phyloP scores from a whole-genome alignment of 2,113 vertebrate species.

The Heptranchias perlo region DNA sequence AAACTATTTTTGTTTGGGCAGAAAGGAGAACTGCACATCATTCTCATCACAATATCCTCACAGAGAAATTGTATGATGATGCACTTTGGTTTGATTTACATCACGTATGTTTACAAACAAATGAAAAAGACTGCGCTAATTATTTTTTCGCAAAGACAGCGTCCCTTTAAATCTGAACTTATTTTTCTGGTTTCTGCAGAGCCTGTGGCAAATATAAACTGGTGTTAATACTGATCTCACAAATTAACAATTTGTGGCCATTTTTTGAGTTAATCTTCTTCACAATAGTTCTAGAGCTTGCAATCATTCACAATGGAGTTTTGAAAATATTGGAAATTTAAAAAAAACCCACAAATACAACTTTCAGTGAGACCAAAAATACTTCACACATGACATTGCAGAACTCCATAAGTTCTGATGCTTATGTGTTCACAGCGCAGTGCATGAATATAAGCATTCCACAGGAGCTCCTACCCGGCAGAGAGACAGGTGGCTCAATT shows the following conservation, averaged over 20 bases:
- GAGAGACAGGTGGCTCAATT: constrained; percentile 31
- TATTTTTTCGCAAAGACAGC: not conserved
- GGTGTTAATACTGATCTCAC: not conserved
- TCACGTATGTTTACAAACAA: not conserved
- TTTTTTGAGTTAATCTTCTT: not conserved
- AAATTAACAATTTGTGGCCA: not conserved
- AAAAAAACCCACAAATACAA: not conserved
- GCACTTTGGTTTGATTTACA: not conserved
- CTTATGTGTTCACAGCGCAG: not conserved
- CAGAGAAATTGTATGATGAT: not conserved
- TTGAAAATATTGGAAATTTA: not conserved
- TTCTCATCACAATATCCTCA: not conserved
- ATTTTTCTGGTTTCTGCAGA: not conserved
- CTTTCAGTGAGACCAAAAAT: not conserved
- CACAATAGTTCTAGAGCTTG: not conserved
- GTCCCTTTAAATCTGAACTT: not conserved
- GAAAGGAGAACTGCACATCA: not conserved
- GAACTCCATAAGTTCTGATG: not conserved
- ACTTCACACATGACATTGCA: not conserved
- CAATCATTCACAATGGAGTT: not conserved
- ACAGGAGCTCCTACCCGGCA: not conserved
- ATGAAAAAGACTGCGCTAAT: not conserved
- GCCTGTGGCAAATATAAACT: not conserved
- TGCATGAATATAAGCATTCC: not conserved
- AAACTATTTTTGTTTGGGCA: not conserved